Evolutionary conservation across 92 coral and sea anemone species (phyloP).

Genomic region (Parazoanthus darwini): DNA sequence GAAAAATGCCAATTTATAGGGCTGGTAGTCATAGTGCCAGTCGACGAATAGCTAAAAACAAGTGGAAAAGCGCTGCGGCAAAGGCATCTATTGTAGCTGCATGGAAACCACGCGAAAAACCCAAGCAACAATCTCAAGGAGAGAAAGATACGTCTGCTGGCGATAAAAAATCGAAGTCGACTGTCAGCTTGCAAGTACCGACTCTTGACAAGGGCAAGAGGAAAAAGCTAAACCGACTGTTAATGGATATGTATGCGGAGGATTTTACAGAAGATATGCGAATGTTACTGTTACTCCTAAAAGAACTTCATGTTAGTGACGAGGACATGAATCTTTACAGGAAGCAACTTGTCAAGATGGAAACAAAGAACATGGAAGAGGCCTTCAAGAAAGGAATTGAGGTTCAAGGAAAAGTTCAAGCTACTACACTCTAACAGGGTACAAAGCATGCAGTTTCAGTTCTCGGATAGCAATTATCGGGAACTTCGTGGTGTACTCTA

Average conservation of each 20-base stretch:
- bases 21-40: constrained; percentile 7
- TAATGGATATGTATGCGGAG: constrained; percentile 18
- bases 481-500: too few species aligned
- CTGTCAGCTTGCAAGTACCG: background rate
- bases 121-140: background rate
- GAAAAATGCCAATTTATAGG: constrained; percentile 28
- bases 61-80: background rate
- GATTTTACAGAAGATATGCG: constrained; percentile 21
- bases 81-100: background rate
- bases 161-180: background rate
- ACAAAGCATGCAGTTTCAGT: background rate
- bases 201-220: constrained; percentile 17
- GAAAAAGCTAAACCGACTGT: constrained; percentile 19
- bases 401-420: background rate
- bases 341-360: constrained; percentile 7
- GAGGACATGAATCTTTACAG: background rate
- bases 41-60: background rate
- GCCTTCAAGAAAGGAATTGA: constrained; percentile 8
- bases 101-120: background rate
- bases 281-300: constrained; percentile 1
- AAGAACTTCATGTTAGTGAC: constrained; percentile 2
- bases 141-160: background rate
- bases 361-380: background rate
- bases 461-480: background rate
- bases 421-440: background rate